Base-by-base conservation (phyloP, 1,140 invertebrate species). In the Steinernema khuongi region DNA sequence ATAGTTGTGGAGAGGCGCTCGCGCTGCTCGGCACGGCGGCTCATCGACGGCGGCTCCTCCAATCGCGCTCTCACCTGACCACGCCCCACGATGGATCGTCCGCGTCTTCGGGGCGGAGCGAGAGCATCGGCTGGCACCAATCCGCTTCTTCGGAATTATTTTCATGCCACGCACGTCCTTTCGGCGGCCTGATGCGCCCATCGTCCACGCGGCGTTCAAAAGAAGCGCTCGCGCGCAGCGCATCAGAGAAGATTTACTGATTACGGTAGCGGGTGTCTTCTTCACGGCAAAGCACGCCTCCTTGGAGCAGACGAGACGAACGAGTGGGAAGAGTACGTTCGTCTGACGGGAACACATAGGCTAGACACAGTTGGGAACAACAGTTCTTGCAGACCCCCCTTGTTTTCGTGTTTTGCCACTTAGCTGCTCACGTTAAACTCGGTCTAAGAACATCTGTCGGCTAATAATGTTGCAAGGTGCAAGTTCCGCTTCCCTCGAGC, bases 211-310 rank as follows among this genome's bases (percentile, higher is more conserved):
- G 7, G 14, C 14, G 26, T 22, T 60, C 26, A 14, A 22, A 14
- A 60, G 7, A 60, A 60, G 50, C 50, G 36, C 36, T 7, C 50
- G 50, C 50, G 50, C 4, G 22, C 11, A 60, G 14, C 22, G 50
- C 50, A 7, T 14, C 22, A 14, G 50, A 60, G 14, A 60, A 26
- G 26, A 60, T 26, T 60, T 4, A 26, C 7, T 26, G 50, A 60
- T 60, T 60, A 60, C 50, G 50, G 50, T 60, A 60, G 50, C n/a
- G n/a, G 50, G 50, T 60, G 50, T 60, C 50, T n/a, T 60, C 50
- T n/a, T n/a, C n/a, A n/a, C 7, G 14, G 26, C 50, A 60, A 14
- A 60, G 19, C 50, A 17, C 50, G 50, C 50, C 50, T 4, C 50
- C 50, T 26, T n/a, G n/a, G n/a, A n/a, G n/a, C n/a, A n/a, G n/a